Evolutionary conservation across 2,888 invertebrate genomes (phyloP).

Genomic region (Lucinisca nassula): DNA sequence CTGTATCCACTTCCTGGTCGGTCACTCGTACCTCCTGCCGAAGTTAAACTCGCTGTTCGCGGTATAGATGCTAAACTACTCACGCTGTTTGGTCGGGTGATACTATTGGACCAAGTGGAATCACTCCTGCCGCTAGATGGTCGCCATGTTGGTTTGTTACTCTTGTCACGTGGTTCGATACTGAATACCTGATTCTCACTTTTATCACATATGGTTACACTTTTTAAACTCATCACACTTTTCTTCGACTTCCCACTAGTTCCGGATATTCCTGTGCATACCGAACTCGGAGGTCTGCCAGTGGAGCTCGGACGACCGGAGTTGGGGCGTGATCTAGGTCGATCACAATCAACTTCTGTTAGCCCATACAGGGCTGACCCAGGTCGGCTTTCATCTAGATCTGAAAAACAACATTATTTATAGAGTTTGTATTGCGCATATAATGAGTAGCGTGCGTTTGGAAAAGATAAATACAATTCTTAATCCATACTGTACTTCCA

Average conservation of each 20-base stretch:
- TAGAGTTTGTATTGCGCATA: no score
- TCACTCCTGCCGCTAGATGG: conserved; percentile 60
- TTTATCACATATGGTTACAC: conserved; percentile 62
- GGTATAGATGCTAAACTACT: conserved; percentile 59
- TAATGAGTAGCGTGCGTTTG: no score
- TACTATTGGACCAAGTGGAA: conserved; percentile 70
- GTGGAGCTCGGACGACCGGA: conserved; percentile 16
- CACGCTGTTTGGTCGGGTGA: conserved; percentile 62
- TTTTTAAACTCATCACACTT: conserved; percentile 64
- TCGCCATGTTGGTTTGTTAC: conserved; percentile 21
- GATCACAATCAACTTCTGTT: conserved; percentile 23
- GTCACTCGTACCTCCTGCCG: conserved; percentile 11
- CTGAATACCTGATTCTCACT: conserved; percentile 61
- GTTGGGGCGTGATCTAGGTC: conserved; percentile 16
- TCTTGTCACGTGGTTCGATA: conserved; percentile 63
- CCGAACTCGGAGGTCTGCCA: conserved; percentile 55
- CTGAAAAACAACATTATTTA: no score
- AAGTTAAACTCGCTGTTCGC: conserved; percentile 48
- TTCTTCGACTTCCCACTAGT: conserved; percentile 40
- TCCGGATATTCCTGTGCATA: conserved; percentile 42
- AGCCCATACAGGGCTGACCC: conserved; percentile 30
- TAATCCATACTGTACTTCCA: no score
- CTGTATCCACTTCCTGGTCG: not conserved
- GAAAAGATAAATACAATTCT: no score
- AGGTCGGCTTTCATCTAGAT: conserved; percentile 51